Evolutionary conservation across 2,113 vertebrate genomes (phyloP).

Genomic region (Astatoreochromis straeleni): DNA sequence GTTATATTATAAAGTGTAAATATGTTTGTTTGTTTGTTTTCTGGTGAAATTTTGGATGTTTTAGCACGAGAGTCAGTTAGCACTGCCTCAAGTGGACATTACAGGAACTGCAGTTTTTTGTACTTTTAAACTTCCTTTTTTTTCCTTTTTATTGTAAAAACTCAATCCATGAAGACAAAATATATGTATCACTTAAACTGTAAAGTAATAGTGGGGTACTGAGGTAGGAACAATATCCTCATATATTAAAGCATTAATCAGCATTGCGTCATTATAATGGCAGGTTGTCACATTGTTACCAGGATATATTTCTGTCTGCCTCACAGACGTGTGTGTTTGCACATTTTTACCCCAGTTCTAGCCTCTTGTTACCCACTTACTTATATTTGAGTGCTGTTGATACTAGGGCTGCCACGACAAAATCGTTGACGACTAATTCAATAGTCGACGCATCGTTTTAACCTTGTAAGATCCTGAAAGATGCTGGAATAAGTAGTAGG

Average conservation of each 20-base stretch:
- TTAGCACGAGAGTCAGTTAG: not conserved
- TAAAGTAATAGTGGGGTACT: not conserved
- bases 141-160: not conserved
- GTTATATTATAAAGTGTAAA: not conserved
- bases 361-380: not conserved
- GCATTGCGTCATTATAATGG: not conserved
- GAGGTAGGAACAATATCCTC: not conserved
- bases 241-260: not conserved
- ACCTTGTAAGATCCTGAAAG: not conserved
- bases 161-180: not conserved
- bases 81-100: not conserved
- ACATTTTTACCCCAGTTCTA: not conserved
- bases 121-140: not conserved
- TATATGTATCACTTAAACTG: not conserved
- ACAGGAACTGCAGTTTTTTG: not conserved
- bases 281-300: not conserved
- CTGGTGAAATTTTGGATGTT: not conserved
- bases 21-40: not conserved
- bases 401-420: not conserved
- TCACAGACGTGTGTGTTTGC: not conserved
- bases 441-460: fast-evolving
- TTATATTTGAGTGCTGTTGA: not conserved
- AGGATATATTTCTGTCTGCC: not conserved
- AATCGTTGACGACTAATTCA: fast-evolving
- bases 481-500: not conserved